Conservation (phyloP, 1,140 invertebrate species). For the Delia radicum region DNA sequence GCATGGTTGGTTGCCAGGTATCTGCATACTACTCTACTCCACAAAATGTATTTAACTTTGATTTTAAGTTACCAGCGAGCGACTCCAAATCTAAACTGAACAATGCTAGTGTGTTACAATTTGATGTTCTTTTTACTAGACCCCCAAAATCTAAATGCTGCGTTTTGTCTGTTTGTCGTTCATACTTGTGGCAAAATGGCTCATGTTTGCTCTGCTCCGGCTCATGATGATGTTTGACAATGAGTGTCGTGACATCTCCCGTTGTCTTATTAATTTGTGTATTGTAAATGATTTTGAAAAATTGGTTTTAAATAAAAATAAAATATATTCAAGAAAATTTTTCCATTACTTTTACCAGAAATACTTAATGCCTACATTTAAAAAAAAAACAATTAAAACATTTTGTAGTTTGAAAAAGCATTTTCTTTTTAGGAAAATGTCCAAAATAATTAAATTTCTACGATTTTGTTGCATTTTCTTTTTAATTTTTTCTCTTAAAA, state of each 20-base stretch:
- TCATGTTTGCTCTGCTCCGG: not conserved
- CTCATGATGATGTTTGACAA: conserved; percentile 24
- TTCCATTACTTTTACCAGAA: not conserved
- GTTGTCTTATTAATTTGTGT: conserved; percentile 38
- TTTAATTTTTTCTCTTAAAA: not conserved
- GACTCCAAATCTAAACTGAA: conserved; percentile 1
- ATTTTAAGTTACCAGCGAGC: not conserved
- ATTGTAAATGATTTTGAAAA: conserved; percentile 32
- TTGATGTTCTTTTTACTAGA: not conserved
- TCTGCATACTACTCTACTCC: conserved; percentile 4
- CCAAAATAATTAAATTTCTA: not conserved
- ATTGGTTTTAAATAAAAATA: conserved; percentile 5
- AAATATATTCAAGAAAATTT: not conserved
- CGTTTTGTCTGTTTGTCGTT: not conserved
- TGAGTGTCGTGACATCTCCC: conserved; percentile 53
- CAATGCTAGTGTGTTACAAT: not conserved
- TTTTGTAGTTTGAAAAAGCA: not conserved
- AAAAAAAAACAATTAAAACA: not conserved
- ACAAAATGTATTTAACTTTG: too few relatives aligned
- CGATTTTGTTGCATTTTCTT: not conserved
- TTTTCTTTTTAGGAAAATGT: not conserved
- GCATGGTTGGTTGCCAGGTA: not conserved
- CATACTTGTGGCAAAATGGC: not conserved
- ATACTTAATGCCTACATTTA: not conserved
- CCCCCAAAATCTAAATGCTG: not conserved